phyloP scores from a whole-genome alignment of 2,888 invertebrate species.

The Acrobasis consociella region DNA sequence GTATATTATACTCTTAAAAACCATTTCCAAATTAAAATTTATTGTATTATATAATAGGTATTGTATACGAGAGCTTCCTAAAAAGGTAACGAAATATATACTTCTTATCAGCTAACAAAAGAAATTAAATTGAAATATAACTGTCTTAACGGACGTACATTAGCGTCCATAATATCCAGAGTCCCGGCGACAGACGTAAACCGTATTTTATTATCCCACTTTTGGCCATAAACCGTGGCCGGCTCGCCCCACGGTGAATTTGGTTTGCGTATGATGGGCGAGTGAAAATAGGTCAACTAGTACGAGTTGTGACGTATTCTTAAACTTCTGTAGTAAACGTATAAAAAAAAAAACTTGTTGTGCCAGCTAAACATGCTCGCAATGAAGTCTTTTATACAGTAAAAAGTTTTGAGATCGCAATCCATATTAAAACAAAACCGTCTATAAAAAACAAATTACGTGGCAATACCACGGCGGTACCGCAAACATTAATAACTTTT shows the following conservation, averaged over 20 bases:
- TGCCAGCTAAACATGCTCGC: no score
- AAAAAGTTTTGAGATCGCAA: no score
- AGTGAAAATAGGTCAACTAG: not conserved
- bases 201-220: constrained; percentile 46
- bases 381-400: no score
- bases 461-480: no score
- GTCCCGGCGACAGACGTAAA: constrained; percentile 31
- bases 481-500: no score
- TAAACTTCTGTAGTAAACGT: no score
- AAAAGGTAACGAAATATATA: not conserved
- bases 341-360: no score
- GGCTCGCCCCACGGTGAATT: constrained; percentile 28
- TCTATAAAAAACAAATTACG: no score
- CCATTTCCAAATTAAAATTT: no score
- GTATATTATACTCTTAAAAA: no score
- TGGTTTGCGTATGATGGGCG: not conserved
- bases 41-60: not conserved
- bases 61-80: not conserved
- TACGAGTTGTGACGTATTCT: no score
- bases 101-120: constrained; percentile 10
- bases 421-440: no score
- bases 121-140: constrained; percentile 28
- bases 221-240: constrained; percentile 42
- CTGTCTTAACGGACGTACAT: constrained; percentile 40
- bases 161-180: constrained; percentile 43